Evolutionary conservation across 1,140 invertebrate genomes (phyloP).

Genomic region (Trichoplusia ni): DNA sequence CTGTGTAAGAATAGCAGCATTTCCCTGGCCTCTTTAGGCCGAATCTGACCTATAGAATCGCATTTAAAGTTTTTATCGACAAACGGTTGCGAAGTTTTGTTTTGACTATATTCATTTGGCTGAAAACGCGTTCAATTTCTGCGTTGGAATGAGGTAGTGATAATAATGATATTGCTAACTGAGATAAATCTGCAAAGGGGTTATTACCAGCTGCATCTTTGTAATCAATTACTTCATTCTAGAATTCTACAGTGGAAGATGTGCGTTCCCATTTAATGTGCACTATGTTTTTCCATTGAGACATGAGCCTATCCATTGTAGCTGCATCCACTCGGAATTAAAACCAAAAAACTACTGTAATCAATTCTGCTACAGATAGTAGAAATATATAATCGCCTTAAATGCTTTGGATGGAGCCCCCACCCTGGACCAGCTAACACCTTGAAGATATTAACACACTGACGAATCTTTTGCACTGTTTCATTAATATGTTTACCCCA

Average conservation of each 20-base stretch:
- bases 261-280: slow-evolving; percentile 30
- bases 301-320: slow-evolving; percentile 35
- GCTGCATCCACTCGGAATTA: slow-evolving; percentile 23
- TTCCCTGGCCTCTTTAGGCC: slow-evolving; percentile 36
- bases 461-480: too few species aligned
- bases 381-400: too few species aligned
- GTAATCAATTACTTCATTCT: slow-evolving; percentile 37
- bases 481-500: too few species aligned
- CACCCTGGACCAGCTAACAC: too few species aligned
- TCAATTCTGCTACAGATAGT: too few species aligned
- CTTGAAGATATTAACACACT: too few species aligned
- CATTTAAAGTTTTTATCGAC: slow-evolving; percentile 35
- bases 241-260: slow-evolving; percentile 33
- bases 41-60: slow-evolving; percentile 39
- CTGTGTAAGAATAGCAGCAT: slow-evolving; percentile 33
- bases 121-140: slow-evolving; percentile 41
- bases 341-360: too few species aligned
- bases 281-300: slow-evolving; percentile 40
- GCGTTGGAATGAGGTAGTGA: slow-evolving; percentile 42
- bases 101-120: slow-evolving; percentile 41
- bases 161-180: slow-evolving; percentile 33
- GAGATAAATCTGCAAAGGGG: slow-evolving; percentile 29
- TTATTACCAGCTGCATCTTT: slow-evolving; percentile 37
- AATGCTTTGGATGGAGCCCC: too few species aligned
- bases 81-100: slow-evolving; percentile 37